Evolutionary conservation across 2,797 vertebrate genomes (phyloP).

Genomic region (Oreonectes daqikongensis): DNA sequence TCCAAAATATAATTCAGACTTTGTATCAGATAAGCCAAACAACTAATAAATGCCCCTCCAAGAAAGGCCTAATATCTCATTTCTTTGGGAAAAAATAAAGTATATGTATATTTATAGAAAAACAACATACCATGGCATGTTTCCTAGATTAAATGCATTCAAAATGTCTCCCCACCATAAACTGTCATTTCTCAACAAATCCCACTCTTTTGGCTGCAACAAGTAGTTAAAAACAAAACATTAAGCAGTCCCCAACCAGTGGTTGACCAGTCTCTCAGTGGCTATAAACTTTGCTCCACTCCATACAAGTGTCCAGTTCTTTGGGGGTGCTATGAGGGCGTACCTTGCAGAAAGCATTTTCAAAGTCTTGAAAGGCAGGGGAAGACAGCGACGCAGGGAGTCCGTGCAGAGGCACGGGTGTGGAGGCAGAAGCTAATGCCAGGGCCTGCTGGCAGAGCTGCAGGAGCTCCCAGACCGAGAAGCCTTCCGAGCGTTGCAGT

Average conservation of each 20-base stretch:
- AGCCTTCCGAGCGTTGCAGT: slow-evolving; percentile 90
- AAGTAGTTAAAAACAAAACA: slow-evolving; percentile 67
- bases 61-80: slow-evolving; percentile 67
- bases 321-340: slow-evolving; percentile 84
- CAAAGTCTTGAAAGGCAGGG: slow-evolving; percentile 89
- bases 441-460: slow-evolving; percentile 91
- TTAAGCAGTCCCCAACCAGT: slow-evolving; percentile 68
- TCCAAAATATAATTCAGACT: slow-evolving; percentile 68
- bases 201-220: slow-evolving; percentile 76
- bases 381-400: slow-evolving; percentile 78
- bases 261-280: slow-evolving; percentile 80
- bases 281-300: slow-evolving; percentile 95
- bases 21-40: slow-evolving; percentile 66
- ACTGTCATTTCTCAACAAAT: slow-evolving; percentile 55
- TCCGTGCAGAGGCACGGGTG: slow-evolving; percentile 68
- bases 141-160: slow-evolving; percentile 69
- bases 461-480: slow-evolving; percentile 85
- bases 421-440: slow-evolving; percentile 75
- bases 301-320: slow-evolving; percentile 90
- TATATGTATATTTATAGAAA: slow-evolving; percentile 73
- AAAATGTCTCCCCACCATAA: slow-evolving; percentile 60
- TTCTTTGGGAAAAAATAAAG: slow-evolving; percentile 78
- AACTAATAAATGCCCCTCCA: slow-evolving; percentile 64
- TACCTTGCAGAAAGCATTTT: slow-evolving; percentile 91
- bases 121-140: slow-evolving; percentile 73